Evolutionary conservation across 2,888 invertebrate species (phyloP), one percentile per base, ranked within the genome.

Genomic region (Polymixis flavicincta): DNA sequence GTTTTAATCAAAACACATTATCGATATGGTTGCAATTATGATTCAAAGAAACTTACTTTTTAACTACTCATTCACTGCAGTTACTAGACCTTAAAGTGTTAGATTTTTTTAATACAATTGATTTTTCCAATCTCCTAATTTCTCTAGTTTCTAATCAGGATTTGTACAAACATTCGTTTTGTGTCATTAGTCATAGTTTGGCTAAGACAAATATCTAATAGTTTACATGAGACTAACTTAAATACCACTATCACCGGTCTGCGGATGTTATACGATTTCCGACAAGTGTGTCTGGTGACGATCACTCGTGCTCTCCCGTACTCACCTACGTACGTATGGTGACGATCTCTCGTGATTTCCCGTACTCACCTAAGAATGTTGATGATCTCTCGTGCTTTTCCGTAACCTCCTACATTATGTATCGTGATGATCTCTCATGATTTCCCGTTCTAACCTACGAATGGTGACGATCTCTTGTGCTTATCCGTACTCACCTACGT

Each of bases 1-100:
- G 83, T 72, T 83, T 68, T 63, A 37, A 60, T 68, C 57, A 37
- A 60, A 71, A 60, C 22, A 64, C 55, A 19, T 9, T 45, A 77
- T 54, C 32, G 45, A 17, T 71, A 67, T 48, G 28, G 25, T 37
- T 25, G 4, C 22, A 57, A 57, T 50, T 19, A 25, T 52, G 32
- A 45, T 7, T 52, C 37, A 4, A 45, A 32, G 4, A 17, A 32
- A 57, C 28, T 72, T 73, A 32, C 19, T 42, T 28, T 28, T 22
- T 11, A 28, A 45, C 3, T n/a, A 14, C 52, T 19, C 22, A 6
- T 32, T 17, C 17, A 57, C 32, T 14, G 32, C n/a, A 55, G 32
- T 17, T n/a, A n/a, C 22, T 48, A 19, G 25, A 64, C 64, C 2
- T 65, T 28, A 48, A 22, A 22, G 5, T 19, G 22, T 28, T 48